Conservation (phyloP, 53 echinoderm and acorn worm genomes). For the Apostichopus leukothele region DNA sequence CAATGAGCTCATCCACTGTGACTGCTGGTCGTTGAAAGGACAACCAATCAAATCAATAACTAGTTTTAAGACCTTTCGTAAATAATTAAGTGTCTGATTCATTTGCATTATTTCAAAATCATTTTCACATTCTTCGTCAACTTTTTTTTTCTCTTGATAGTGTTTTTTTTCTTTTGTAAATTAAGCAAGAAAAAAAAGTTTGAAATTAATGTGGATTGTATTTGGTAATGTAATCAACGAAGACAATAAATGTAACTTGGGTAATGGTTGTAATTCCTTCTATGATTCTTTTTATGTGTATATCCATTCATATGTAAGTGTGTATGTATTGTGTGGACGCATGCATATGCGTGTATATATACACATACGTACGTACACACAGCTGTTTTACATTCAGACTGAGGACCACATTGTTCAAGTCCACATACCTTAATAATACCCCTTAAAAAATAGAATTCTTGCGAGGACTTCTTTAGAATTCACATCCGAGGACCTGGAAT, state of each 20-base stretch:
- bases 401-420: too few species aligned
- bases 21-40: background rate
- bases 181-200: background rate
- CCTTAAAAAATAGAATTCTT: too few species aligned
- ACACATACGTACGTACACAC: too few species aligned
- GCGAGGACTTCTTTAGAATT: too few species aligned
- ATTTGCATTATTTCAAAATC: background rate
- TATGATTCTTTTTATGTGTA: too few species aligned
- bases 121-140: constrained; percentile 9
- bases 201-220: background rate
- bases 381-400: too few species aligned
- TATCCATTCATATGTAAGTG: too few species aligned
- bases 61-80: background rate
- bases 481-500: too few species aligned
- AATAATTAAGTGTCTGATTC: background rate
- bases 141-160: background rate
- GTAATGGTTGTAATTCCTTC: background rate
- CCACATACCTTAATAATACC: too few species aligned
- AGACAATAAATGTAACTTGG: constrained; percentile 6
- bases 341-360: too few species aligned
- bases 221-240: constrained; percentile 7
- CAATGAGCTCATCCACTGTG: too few species aligned
- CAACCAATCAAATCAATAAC: background rate
- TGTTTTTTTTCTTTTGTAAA: background rate
- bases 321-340: too few species aligned